Base-by-base conservation (phyloP, 2,888 invertebrate species). In the Dasypogon diadema region DNA sequence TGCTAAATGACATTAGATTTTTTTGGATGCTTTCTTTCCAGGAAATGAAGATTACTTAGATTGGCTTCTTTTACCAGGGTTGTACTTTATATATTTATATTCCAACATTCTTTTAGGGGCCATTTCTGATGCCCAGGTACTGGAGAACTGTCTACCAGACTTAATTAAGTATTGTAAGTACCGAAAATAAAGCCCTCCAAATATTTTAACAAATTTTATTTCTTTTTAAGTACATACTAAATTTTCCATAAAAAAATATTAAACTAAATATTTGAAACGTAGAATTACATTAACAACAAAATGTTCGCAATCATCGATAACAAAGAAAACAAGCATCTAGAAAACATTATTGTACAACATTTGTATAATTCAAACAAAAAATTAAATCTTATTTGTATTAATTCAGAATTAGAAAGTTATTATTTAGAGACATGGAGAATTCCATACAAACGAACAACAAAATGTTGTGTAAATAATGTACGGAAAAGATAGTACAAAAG, bases 271-370 rank as follows among this genome's bases (percentile, higher is more conserved):
- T 65, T 21, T 6, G 46, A 46, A 65, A 65, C 42, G n/a, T 18
- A 37, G 65, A 65, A 65, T 65, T 65, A 65, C n/a, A 46, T 65
- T 54, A 70, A 70, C 70, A 70, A 70, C 70, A 70, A 51, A 26
- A 54, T 70, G 51, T 46, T 54, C 42, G 18, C 21, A 70, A 70
- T 70, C 26, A 70, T 70, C 34, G 30, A 70, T 70, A 70, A 70
- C 70, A 70, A n/a, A 70, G 37, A 34, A 54, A 70, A 70, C 54
- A 70, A 54, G 10, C 54, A 70, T 70, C 54, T 70, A 70, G 16
- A 54, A 70, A 54, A 70, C 70, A 70, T 68, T 54, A 46, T 34
- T 68, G 48, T 48, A 68, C 48, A 70, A 34, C 54, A 34, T 70
- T 70, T 70, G 54, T 18, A 51, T 34, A 30, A 70, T 54, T 70